A percentile compares a stretch with the other conserved stretches of the same genome.
Evolutionary conservation across 2,113 vertebrate species (phyloP).

Genomic region (Catagonus wagneri): DNA sequence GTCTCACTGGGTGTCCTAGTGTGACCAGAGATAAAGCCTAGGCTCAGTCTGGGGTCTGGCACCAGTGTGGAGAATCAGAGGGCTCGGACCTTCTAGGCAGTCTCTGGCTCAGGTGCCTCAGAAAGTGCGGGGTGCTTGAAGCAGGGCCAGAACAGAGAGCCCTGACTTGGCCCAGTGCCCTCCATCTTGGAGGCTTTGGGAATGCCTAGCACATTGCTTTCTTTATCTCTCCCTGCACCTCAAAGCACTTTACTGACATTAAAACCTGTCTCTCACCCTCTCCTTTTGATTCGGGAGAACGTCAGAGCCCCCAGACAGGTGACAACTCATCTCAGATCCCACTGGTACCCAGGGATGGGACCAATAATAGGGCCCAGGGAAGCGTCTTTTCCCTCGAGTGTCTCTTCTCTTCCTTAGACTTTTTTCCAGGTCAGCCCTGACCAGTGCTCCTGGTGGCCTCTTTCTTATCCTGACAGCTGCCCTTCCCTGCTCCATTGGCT

Average conservation of each 20-base stretch:
- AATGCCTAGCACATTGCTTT: not conserved
- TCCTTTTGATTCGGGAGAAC: not conserved
- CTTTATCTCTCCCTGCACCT: not conserved
- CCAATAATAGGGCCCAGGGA: not conserved
- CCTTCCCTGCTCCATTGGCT: not conserved
- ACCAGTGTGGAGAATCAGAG: not conserved
- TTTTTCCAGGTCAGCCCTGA: not conserved
- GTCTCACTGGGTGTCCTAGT: not conserved
- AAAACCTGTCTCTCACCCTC: not conserved
- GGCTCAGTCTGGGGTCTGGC: not conserved
- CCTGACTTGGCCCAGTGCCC: not conserved
- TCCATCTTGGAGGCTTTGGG: not conserved
- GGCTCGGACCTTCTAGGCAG: not conserved
- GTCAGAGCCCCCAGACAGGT: not conserved
- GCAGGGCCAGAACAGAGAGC: not conserved
- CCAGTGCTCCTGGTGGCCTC: not conserved
- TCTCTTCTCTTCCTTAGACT: not conserved
- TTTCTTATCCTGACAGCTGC: not conserved
- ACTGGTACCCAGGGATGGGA: not conserved
- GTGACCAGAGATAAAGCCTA: not conserved
- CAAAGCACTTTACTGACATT: conserved; percentile 60
- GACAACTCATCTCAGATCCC: not conserved
- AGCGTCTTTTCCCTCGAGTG: not conserved
- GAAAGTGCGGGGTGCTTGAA: not conserved
- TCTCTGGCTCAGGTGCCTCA: not conserved